Evolutionary conservation across 2,888 invertebrate genomes (phyloP).

Genomic region (Polyommatus iphigenia): DNA sequence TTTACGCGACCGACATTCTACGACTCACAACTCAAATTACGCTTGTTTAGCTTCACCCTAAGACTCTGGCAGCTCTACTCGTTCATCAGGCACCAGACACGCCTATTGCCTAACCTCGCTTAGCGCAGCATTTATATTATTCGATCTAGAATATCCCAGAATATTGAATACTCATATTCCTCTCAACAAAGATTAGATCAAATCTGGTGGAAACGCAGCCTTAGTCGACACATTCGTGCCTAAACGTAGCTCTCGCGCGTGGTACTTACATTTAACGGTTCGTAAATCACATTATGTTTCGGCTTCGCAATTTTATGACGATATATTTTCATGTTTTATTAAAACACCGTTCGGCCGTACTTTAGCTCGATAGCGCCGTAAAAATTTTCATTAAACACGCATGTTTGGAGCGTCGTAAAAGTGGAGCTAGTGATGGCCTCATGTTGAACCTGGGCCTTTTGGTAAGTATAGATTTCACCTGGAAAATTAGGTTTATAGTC

Average conservation of each 20-base stretch:
- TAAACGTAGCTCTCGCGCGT: neutral
- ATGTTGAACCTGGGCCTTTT: neutral
- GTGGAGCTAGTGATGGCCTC: neutral
- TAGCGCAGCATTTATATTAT: no score
- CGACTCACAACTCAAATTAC: no score
- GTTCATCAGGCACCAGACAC: no score
- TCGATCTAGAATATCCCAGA: no score
- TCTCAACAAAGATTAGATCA: no score
- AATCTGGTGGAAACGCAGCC: no score
- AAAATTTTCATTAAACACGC: slow-evolving; percentile 23
- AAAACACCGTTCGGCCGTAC: slow-evolving; percentile 16
- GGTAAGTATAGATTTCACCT: neutral
- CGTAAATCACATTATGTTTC: slow-evolving; percentile 5
- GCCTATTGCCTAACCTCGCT: no score
- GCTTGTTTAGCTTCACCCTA: no score
- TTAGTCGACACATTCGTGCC: neutral
- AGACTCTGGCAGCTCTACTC: no score
- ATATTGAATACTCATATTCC: no score
- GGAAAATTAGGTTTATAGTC: neutral
- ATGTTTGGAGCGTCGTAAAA: slow-evolving; percentile 14
- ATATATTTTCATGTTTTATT: slow-evolving; percentile 25
- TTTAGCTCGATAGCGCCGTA: neutral
- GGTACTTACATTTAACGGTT: neutral
- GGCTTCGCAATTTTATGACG: neutral
- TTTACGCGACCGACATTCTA: no score